phyloP scores from a whole-genome alignment of 2,797 vertebrate genomes.

The Anguilla anguilla region DNA sequence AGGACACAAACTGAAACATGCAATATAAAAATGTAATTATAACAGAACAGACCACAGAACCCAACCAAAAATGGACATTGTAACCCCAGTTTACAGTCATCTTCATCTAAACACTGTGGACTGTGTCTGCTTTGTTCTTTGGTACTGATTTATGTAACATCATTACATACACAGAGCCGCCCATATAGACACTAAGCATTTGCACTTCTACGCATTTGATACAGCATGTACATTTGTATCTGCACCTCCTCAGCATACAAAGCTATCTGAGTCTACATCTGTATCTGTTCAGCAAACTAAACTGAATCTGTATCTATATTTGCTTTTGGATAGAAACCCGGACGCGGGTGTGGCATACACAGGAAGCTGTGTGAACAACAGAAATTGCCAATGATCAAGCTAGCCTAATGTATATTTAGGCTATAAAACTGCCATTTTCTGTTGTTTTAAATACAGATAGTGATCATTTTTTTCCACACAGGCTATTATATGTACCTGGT shows the following conservation, averaged over 20 bases:
- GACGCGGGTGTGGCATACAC: not conserved
- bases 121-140: not conserved
- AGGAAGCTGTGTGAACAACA: not conserved
- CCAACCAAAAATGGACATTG: slow-evolving; percentile 11
- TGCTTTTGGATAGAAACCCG: not conserved
- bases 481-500: not conserved
- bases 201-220: not conserved
- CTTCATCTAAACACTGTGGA: slow-evolving; percentile 6
- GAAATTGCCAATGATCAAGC: not conserved
- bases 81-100: not conserved
- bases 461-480: not conserved
- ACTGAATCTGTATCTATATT: not conserved
- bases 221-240: not conserved
- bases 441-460: not conserved
- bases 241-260: not conserved
- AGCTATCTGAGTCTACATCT: not conserved
- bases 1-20: slow-evolving; percentile 17
- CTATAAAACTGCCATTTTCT: not conserved
- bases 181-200: not conserved
- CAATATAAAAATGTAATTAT: slow-evolving; percentile 25
- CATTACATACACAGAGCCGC: not conserved
- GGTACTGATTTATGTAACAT: not conserved
- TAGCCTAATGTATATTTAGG: not conserved
- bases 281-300: not conserved
- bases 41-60: not conserved